Evolutionary conservation across 2,797 vertebrate species (phyloP), one percentile per base, ranked within the genome.

Genomic region (Rhyacichthys aspro): DNA sequence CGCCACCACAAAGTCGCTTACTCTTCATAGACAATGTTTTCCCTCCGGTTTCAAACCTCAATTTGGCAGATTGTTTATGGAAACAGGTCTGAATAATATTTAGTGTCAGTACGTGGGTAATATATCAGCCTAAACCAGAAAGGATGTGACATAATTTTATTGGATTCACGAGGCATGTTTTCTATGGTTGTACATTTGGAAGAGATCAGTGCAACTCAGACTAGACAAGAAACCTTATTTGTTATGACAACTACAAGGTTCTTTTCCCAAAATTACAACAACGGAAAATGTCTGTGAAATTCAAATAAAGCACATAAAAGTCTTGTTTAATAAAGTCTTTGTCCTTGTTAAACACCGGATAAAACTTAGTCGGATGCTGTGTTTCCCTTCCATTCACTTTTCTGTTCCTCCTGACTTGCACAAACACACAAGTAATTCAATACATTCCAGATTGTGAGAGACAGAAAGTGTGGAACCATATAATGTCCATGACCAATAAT

Each of bases 401-500:
- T 49, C 47, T 17, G 23, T 10, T 45, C 43, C 32, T 42, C 3
- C 46, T 68, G 23, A 6, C 23, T 28, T 67, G 37, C 67, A 72
- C 45, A 58, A 62, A 48, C 63, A 36, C 62, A 48, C 33, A 39
- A 56, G 78, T 54, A 74, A 83, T 72, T n/a, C 15, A 74, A 84
- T 77, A 73, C 78, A 71, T 76, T 70, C 76, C 76, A 78, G 64
- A 78, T 67, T 71, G 11, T 0, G 17, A 70, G 62, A 65, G 64
- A 70, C 68, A 59, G 66, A 81, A 76, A 74, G 76, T 74, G 74
- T 50, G 63, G 64, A 68, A 76, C 75, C 81, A 70, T 74, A 75
- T 85, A 87, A 89, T 69, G 70, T 19, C 82, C 82, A 60, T 86
- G 86, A 86, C 87, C 85, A 85, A 88, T 89, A 86, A 90, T 81